Evolutionary conservation across 2,113 vertebrate species (phyloP), one percentile per base, ranked within the genome.

Genomic region (Mustelus asterias): DNA sequence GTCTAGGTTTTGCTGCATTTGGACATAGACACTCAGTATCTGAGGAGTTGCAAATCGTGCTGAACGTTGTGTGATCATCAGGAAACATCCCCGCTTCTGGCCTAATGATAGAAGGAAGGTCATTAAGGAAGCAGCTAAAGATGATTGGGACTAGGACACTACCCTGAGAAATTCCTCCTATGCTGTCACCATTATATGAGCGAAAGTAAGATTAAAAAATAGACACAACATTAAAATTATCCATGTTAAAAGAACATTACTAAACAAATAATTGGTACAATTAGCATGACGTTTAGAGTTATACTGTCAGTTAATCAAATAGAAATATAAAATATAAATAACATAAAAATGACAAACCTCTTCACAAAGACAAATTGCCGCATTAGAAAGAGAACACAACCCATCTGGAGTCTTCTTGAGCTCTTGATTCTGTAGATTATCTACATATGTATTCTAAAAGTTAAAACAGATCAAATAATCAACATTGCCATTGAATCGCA

Each of bases 311-410:
- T 33, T 72, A 76, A 95, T 29, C 48, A 95, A 70, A 26, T 95
- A 67, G 24, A 70, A 24, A 26, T 26, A 89, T 6, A 89, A 89
- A 14, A 44, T 37, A 44, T 86, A 89, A 89, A 3, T 41, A 16
- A 44, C 44, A 90, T 22, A 95, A 54, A 20, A 41, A 11, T 85
- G 20, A 96, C 97, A 72, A 72, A 98, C 98, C 98, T 98, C 98
- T 96, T 98, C 98, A 96, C 98, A 98, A 89, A 98, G 97, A 96
- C 97, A 98, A 63, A 98, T 97, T 94, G 98, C 98, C 11, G 97
- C 98, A 96, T 98, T 97, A 8, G 98, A 97, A 95, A 98, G 98
- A 80, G 96, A 97, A 96, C 98, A 98, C 89, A 98, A 97, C 95
- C 98, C 98, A 85, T 98, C 97, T 67, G 96, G 96, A 20, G 98